Evolutionary conservation across 2,797 vertebrate species (phyloP).

Genomic region (Acridotheres tristis): DNA sequence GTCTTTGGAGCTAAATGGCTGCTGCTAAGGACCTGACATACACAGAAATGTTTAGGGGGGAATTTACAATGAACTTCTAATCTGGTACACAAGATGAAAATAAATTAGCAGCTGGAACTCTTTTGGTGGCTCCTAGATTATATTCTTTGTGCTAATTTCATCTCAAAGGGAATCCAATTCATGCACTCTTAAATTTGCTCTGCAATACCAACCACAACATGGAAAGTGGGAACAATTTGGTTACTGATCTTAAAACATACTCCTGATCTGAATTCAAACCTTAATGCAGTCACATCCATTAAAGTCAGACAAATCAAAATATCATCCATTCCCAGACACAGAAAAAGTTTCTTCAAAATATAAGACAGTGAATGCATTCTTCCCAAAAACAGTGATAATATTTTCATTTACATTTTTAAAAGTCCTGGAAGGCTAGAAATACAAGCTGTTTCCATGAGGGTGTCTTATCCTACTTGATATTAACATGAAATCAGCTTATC

Average conservation of each 20-base stretch:
- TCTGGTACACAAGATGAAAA: neutral
- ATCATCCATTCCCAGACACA: neutral
- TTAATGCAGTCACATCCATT: neutral
- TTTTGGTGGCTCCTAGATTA: neutral
- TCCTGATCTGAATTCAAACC: neutral
- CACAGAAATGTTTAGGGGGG: neutral
- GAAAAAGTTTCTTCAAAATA: neutral
- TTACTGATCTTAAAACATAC: neutral
- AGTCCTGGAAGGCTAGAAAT: neutral
- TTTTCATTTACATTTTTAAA: neutral
- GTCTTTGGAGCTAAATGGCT: neutral
- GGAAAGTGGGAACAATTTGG: neutral
- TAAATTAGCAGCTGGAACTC: neutral
- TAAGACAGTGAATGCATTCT: neutral
- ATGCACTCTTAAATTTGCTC: neutral
- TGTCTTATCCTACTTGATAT: neutral
- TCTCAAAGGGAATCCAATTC: neutral
- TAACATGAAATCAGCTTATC: neutral
- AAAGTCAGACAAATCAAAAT: neutral
- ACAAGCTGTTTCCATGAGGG: neutral
- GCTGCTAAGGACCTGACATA: neutral
- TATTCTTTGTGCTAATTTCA: neutral
- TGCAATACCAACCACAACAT: neutral
- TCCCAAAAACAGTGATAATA: neutral
- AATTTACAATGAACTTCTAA: neutral